Percentiles rank a stretch among this genome's conserved stretches.
These are phyloP conservation scores for Oncorhynchus mykiss DNA, from an alignment of 2,113 vertebrate genomes.

Conservation along the genomic window DNA sequence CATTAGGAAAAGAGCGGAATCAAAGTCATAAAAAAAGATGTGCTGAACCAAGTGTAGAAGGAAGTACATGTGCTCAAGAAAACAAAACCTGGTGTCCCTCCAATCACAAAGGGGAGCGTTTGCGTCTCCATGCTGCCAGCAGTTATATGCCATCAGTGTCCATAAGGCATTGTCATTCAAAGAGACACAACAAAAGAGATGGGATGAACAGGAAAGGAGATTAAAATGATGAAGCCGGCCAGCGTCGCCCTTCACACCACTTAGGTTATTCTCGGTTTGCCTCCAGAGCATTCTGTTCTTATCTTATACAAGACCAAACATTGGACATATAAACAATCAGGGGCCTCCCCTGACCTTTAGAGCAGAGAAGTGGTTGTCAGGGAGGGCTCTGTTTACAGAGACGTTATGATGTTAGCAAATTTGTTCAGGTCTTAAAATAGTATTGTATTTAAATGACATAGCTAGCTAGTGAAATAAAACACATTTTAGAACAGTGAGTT, in stretches of 20 bases:
- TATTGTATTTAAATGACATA: too few species aligned
- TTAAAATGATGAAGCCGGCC: background rate
- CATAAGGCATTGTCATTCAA: background rate
- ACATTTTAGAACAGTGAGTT: too few species aligned
- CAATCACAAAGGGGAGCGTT: too few species aligned
- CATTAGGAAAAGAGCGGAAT: background rate
- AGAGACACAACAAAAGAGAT: background rate
- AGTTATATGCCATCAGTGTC: background rate
- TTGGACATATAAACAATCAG: conserved; percentile 12
- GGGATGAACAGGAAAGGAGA: background rate
- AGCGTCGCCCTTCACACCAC: background rate
- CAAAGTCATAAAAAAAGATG: background rate
- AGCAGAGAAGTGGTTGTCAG: background rate
- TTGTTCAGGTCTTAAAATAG: too few species aligned
- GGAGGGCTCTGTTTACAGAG: too few species aligned
- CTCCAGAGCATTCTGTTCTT: background rate
- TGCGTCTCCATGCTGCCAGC: too few species aligned
- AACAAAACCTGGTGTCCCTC: too few species aligned
- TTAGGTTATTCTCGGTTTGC: background rate
- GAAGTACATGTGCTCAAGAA: background rate
- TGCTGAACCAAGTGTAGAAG: background rate
- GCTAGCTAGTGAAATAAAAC: too few species aligned
- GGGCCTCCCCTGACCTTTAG: background rate
- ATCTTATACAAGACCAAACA: background rate
- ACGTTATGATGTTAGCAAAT: too few species aligned